Conservation (phyloP, 2,888 invertebrate species). For the Gymnocheta viridis region DNA sequence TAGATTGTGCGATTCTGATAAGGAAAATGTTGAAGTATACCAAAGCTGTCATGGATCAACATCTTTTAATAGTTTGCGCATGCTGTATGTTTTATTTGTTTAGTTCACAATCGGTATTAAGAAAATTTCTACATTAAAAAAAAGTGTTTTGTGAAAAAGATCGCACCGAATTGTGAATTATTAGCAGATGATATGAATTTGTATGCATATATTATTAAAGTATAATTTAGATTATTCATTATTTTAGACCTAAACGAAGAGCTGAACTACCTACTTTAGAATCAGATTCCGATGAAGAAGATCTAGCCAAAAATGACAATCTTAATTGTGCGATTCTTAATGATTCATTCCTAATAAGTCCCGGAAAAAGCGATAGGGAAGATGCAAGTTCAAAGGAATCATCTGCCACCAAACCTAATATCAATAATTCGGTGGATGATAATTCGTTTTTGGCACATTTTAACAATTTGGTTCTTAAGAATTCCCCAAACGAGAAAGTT, state of each 20-base stretch:
- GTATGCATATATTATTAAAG: not conserved
- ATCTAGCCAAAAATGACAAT: conserved; percentile 76
- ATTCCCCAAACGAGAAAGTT: conserved; percentile 63
- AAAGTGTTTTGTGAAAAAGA: not conserved
- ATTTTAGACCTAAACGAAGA: conserved; percentile 77
- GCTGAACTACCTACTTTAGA: conserved; percentile 78
- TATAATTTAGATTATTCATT: not conserved
- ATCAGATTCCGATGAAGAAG: conserved; percentile 77
- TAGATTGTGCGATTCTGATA: conserved; percentile 64
- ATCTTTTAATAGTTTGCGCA: conserved; percentile 63
- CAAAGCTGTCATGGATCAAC: conserved; percentile 35
- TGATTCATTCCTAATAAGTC: conserved; percentile 80
- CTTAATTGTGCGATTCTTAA: conserved; percentile 80
- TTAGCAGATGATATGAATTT: not conserved
- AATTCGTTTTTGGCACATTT: conserved; percentile 76
- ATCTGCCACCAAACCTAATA: conserved; percentile 40
- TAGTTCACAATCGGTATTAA: not conserved
- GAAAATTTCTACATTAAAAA: not conserved
- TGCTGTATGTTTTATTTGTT: conserved; percentile 72
- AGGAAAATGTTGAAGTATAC: conserved; percentile 71
- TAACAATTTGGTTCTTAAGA: conserved; percentile 76
- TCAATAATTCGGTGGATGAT: conserved; percentile 63
- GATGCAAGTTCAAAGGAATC: conserved; percentile 63
- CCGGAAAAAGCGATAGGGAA: conserved; percentile 73
- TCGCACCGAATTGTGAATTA: not conserved